Conservation (phyloP, 2,113 vertebrate genomes). For the Leptobrachium leishanense region DNA sequence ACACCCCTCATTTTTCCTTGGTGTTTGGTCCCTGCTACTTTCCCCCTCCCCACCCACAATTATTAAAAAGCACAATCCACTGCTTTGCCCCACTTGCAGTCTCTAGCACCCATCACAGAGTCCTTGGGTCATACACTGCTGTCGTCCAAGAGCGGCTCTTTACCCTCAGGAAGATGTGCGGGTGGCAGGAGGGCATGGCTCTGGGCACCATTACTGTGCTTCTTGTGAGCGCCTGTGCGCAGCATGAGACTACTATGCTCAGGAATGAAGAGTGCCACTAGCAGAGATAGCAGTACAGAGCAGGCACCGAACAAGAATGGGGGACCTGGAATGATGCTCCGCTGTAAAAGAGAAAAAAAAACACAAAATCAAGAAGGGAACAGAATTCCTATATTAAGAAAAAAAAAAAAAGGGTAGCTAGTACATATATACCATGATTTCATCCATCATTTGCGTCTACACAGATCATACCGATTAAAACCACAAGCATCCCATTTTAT, state of each 20-base stretch:
- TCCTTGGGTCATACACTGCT: constrained; percentile 76
- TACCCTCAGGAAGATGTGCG: constrained; percentile 76
- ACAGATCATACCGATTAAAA: too few relatives aligned
- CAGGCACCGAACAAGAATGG: constrained; percentile 90
- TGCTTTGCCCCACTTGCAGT: constrained; percentile 12
- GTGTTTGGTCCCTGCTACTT: background rate
- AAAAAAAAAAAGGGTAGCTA: too few relatives aligned
- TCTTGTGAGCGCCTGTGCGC: constrained; percentile 81
- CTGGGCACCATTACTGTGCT: constrained; percentile 81
- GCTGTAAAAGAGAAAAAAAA: constrained; percentile 59
- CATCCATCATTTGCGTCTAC: too few relatives aligned
- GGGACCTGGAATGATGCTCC: constrained; percentile 90
- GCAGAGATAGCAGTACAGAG: constrained; percentile 85
- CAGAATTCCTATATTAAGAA: too few relatives aligned
- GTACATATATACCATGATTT: too few relatives aligned
- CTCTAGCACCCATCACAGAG: background rate
- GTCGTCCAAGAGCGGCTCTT: constrained; percentile 88
- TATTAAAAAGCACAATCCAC: constrained; percentile 37
- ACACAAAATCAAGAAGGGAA: too few relatives aligned
- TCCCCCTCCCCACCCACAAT: constrained; percentile 37
- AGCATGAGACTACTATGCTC: constrained; percentile 77
- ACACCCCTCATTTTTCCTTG: background rate
- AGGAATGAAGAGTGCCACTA: constrained; percentile 89
- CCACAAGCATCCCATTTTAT: background rate
- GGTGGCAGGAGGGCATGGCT: constrained; percentile 81